Evolutionary conservation across 2,113 vertebrate genomes (phyloP).

Genomic region (Shinisaurus crocodilurus): DNA sequence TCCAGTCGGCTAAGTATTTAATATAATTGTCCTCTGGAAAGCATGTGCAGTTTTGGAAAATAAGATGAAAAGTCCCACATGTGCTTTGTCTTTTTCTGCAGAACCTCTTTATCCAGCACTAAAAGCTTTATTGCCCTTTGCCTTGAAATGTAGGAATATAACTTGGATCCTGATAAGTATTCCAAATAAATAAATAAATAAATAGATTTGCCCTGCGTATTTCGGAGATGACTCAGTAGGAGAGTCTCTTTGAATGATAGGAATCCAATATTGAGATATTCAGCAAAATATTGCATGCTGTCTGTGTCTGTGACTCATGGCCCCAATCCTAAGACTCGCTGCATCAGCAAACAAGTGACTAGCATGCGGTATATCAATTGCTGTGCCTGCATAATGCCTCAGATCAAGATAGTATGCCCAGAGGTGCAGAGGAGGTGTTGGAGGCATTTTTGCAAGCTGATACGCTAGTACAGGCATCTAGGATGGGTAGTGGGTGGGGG

Average conservation of each 20-base stretch:
- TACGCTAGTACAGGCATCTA: not conserved
- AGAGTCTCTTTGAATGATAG: not conserved
- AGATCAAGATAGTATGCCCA: too few relatives aligned
- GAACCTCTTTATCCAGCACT: not conserved
- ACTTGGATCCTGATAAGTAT: not conserved
- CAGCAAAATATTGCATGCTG: not conserved
- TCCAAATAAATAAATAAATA: not conserved
- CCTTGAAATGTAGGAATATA: not conserved
- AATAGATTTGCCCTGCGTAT: not conserved
- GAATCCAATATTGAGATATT: not conserved
- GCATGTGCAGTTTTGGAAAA: constrained; percentile 18
- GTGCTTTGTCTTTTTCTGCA: not conserved
- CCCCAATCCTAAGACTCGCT: not conserved
- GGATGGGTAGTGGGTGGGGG: too few relatives aligned
- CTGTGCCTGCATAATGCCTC: not conserved
- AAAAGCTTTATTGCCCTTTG: constrained; percentile 14
- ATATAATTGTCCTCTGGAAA: constrained; percentile 2
- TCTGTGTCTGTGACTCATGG: not conserved
- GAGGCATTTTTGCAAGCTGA: not conserved
- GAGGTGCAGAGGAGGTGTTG: not conserved
- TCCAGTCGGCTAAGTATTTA: not conserved
- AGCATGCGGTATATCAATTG: not conserved
- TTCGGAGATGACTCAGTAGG: not conserved
- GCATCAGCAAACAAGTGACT: not conserved
- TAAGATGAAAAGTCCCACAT: not conserved